Percentiles rank a stretch among this genome's conserved stretches.
phyloP scores from a whole-genome alignment of 1,140 invertebrate species.

The Tetranychus urticae region DNA sequence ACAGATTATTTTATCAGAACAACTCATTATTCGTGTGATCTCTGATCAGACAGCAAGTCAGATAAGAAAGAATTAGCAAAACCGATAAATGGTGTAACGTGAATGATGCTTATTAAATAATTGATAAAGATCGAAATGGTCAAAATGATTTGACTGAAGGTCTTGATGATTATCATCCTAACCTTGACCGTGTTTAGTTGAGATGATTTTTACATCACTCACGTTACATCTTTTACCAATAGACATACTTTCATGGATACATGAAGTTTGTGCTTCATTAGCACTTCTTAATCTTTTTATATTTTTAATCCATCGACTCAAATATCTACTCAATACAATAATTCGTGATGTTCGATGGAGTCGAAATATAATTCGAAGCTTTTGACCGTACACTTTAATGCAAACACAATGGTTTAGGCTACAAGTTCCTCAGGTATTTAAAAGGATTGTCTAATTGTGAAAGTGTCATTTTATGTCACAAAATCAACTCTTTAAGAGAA shows the following conservation, averaged over 20 bases:
- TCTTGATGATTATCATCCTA: too few relatives aligned
- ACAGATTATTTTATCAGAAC: too few relatives aligned
- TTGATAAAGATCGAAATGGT: too few relatives aligned
- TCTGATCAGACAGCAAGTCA: too few relatives aligned
- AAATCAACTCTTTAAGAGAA: constrained; percentile 65
- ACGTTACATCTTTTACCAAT: neutral
- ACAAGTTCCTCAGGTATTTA: constrained; percentile 41
- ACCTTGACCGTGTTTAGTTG: too few relatives aligned
- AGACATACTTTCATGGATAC: constrained; percentile 32
- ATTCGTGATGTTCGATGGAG: constrained; percentile 41
- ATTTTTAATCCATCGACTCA: constrained; percentile 37
- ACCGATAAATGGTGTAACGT: too few relatives aligned
- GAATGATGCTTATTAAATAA: too few relatives aligned
- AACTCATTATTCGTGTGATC: too few relatives aligned
- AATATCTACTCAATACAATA: constrained; percentile 37
- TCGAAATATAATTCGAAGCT: constrained; percentile 43
- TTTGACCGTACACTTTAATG: constrained; percentile 52
- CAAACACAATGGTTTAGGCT: constrained; percentile 65
- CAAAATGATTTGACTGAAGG: too few relatives aligned
- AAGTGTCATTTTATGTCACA: constrained; percentile 31
- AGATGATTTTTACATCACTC: too few relatives aligned
- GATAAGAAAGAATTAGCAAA: too few relatives aligned
- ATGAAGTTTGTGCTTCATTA: constrained; percentile 8
- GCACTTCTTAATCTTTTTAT: constrained; percentile 35
- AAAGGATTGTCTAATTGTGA: neutral